These are phyloP conservation scores for Metallyticus violacea DNA, from an alignment of 2,888 invertebrate genomes.

Conservation along the genomic window DNA sequence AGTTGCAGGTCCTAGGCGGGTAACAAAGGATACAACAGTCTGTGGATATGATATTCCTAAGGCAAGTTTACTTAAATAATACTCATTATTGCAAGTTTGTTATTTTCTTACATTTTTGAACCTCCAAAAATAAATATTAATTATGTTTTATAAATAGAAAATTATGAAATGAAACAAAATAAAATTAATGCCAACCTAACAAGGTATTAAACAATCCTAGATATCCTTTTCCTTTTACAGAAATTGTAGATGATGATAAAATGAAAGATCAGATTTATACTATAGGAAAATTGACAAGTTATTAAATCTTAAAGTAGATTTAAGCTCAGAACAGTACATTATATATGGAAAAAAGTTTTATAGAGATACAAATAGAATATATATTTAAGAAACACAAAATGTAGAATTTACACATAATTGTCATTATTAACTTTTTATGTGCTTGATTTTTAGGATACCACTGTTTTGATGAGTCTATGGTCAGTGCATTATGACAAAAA, in stretches of 20 bases:
- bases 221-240: not conserved
- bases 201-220: too few relatives aligned
- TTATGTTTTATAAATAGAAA: too few relatives aligned
- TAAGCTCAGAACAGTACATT: too few relatives aligned
- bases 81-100: not conserved
- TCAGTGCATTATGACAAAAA: slow-evolving; percentile 56
- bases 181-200: too few relatives aligned
- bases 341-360: too few relatives aligned
- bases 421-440: not conserved
- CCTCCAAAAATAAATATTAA: too few relatives aligned
- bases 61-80: slow-evolving; percentile 33
- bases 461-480: slow-evolving; percentile 53
- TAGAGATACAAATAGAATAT: too few relatives aligned
- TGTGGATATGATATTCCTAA: slow-evolving; percentile 55
- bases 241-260: not conserved
- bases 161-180: too few relatives aligned
- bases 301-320: too few relatives aligned
- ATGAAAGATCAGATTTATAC: not conserved
- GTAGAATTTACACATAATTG: too few relatives aligned
- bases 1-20: slow-evolving; percentile 52
- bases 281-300: too few relatives aligned
- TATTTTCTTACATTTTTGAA: too few relatives aligned
- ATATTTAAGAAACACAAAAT: not conserved
- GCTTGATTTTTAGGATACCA: slow-evolving; percentile 45
- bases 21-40: slow-evolving; percentile 52